Base-by-base conservation (phyloP, 2,888 invertebrate genomes). In the Cheilosia impressa region DNA sequence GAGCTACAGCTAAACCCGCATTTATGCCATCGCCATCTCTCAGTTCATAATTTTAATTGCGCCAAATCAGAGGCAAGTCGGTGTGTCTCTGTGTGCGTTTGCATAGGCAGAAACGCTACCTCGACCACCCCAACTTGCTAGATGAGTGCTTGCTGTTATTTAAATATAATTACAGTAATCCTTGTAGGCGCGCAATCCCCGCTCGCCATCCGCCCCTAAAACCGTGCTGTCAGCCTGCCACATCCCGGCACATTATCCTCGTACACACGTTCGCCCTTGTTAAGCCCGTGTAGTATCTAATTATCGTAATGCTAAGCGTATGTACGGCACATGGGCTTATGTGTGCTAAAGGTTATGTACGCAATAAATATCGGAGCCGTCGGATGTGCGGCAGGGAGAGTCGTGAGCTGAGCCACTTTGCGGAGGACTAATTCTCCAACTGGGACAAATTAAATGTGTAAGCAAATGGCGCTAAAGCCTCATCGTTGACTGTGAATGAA, bases 131-230 rank as follows among this genome's bases (percentile, higher is more conserved):
- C 19, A n/a, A 22, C 17, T 43, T 24, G 15, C 13, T 82, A 24
- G 78, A 53, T 66, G 63, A 79, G 69, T 65, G 65, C 69, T 75
- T 58, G 60, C 73, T 79, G 75, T 79, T 84, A 79, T 75, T 84
- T 75, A 79, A 84, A 84, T 79, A 84, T 79, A 84, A 84, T 84
- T 79, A 84, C 84, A 71, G 84, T 79, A 79, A 84, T 79, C 79
- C 84, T 73, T 71, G 75, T 52, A 47, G 60, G 22, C 9, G 19
- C 17, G 13, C 63, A 38, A 41, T 66, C 38, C 60, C 19, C 10
- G n/a, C 45, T 27, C 27, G 27, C 22, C 53, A 31, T 50, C 41
- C 72, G 31, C 63, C 47, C 57, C 31, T 58, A 24, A 24, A 43
- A 45, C 31, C 55, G 58, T 66, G 22, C 24, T 19, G 62, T 22